Evolutionary conservation across 2,797 vertebrate genomes (phyloP), one percentile per base, ranked within the genome.

Genomic region (Lateolabrax maculatus): DNA sequence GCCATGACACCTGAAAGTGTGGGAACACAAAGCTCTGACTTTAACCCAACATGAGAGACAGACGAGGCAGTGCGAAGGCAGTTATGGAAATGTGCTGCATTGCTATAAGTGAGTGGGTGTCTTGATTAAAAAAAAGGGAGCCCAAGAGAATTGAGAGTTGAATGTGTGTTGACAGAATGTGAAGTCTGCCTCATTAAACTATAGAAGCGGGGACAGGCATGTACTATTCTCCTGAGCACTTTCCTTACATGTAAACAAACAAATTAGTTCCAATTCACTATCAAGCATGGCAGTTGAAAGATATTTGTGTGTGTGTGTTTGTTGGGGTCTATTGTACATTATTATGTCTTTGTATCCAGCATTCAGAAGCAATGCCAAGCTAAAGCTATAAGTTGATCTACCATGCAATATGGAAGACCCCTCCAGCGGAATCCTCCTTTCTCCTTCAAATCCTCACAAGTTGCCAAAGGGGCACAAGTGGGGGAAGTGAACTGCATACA

Each of bases 41-140:
- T 64, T 37, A 80, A 61, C 49, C 57, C 70, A 52, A 68, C 65
- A 66, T 67, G 37, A 64, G 75, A 76, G 71, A 57, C 55, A 39
- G 37, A 79, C 65, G 75, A 72, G 73, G 56, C 57, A 9, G 34
- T 27, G 10, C 41, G 62, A 72, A 44, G 60, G 77, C 75, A 61
- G 78, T 75, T 72, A 73, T 61, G 68, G 80, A 69, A 80, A 83
- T 76, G 72, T 53, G 61, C 39, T 67, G 70, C 67, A 71, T 23
- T 73, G 78, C 77, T 77, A 44, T 75, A 77, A 75, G 53, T 66
- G 86, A 90, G 90, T 92, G 89, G 89, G 82, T 68, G 83, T 86
- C 76, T 75, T 87, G 82, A 87, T 86, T 81, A 89, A 73, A 84
- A 34, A 34, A 81, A 75, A 69, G 41, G 77, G 46, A 70, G 39